phyloP scores from a whole-genome alignment of 1,140 invertebrate species.

The Coboldia fuscipes region DNA sequence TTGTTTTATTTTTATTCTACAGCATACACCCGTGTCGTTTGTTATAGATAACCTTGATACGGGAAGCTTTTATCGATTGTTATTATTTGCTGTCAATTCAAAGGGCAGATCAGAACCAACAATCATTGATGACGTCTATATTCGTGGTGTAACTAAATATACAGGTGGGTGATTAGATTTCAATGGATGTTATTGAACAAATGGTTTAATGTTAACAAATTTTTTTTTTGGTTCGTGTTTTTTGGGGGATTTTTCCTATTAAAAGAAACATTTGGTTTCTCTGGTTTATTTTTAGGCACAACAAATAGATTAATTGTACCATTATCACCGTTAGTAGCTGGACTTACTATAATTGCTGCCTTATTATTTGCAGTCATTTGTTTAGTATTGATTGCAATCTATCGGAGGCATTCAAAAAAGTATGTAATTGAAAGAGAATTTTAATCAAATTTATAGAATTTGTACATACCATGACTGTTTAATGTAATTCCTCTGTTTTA shows the following conservation, averaged over 20 bases:
- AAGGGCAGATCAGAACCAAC: slow-evolving; percentile 65
- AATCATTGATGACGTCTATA: slow-evolving; percentile 59
- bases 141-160: slow-evolving; percentile 52
- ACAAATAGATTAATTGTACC: slow-evolving; percentile 26
- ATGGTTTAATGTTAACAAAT: background rate
- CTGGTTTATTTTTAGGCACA: slow-evolving; percentile 18
- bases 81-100: slow-evolving; percentile 60
- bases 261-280: too few relatives aligned
- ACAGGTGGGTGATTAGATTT: slow-evolving; percentile 25
- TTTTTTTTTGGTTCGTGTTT: too few relatives aligned
- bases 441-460: too few relatives aligned
- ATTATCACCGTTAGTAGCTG: slow-evolving; percentile 46
- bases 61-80: slow-evolving; percentile 50
- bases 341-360: slow-evolving; percentile 43
- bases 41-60: slow-evolving; percentile 54
- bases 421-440: slow-evolving; percentile 6
- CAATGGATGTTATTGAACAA: background rate
- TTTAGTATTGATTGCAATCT: slow-evolving; percentile 44
- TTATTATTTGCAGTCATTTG: slow-evolving; percentile 44
- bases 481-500: too few relatives aligned
- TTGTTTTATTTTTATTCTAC: slow-evolving; percentile 1
- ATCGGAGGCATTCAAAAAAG: slow-evolving; percentile 30
- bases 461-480: too few relatives aligned
- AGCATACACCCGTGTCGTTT: slow-evolving; percentile 38
- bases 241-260: too few relatives aligned